Conservation (phyloP, 2,888 invertebrate genomes). For the Lottia scabra region DNA sequence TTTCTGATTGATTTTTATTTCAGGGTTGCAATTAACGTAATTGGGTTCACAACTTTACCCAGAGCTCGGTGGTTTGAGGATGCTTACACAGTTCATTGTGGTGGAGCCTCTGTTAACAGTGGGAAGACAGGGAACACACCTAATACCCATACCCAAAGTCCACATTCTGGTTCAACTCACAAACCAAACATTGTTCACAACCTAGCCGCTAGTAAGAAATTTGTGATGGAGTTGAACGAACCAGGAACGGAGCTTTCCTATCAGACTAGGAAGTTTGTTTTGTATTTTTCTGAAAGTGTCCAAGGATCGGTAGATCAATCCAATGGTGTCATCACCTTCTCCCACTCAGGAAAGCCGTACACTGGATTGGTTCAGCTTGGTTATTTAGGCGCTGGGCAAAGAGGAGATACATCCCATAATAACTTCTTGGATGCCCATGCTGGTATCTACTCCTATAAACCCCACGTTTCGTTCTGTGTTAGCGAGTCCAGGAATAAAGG, state of each 20-base stretch:
- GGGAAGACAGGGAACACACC: slow-evolving; percentile 5
- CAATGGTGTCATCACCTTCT: slow-evolving; percentile 37
- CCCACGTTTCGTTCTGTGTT: slow-evolving; percentile 45
- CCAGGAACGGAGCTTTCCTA: slow-evolving; percentile 44
- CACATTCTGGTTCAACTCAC: slow-evolving; percentile 8
- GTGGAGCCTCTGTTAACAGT: slow-evolving; percentile 23
- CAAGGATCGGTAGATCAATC: slow-evolving; percentile 31
- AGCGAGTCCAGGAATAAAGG: slow-evolving; percentile 34
- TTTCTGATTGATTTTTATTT: too few species aligned
- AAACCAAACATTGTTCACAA: slow-evolving; percentile 10
- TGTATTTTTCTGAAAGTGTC: slow-evolving; percentile 48
- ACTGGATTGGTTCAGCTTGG: slow-evolving; percentile 49
- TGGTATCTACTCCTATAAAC: slow-evolving; percentile 47
- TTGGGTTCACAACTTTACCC: slow-evolving; percentile 36
- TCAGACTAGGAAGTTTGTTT: slow-evolving; percentile 47
- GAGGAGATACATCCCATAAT: slow-evolving; percentile 41
- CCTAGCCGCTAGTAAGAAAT: slow-evolving; percentile 38
- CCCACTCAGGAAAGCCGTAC: slow-evolving; percentile 39
- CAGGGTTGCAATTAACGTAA: slow-evolving; percentile 43
- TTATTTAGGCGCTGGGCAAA: slow-evolving; percentile 44
- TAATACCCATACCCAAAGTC: slow-evolving; percentile 12
- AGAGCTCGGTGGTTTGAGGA: slow-evolving; percentile 18
- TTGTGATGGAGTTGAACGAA: slow-evolving; percentile 53
- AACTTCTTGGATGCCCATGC: slow-evolving; percentile 41
- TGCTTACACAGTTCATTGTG: slow-evolving; percentile 27